These are phyloP conservation scores for Boulengeromyrus knoepffleri DNA, from an alignment of 2,113 vertebrate species.

Conservation along the genomic window DNA sequence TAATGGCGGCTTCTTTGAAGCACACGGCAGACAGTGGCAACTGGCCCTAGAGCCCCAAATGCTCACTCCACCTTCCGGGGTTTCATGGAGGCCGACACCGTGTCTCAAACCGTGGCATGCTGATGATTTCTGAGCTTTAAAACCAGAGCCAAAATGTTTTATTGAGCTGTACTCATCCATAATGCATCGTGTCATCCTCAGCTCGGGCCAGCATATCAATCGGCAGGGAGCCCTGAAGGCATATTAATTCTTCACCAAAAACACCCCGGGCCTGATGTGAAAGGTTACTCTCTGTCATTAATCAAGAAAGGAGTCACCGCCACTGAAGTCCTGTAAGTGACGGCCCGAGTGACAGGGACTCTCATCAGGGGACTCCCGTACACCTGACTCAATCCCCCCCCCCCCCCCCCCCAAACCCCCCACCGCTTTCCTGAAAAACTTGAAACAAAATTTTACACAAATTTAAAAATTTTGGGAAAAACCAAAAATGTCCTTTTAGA, in stretches of 20 bases:
- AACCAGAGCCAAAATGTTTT: conserved; percentile 57
- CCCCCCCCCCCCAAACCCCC: no score
- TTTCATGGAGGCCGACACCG: conserved; percentile 42
- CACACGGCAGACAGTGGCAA: not conserved
- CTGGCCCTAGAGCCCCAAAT: not conserved
- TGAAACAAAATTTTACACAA: not conserved
- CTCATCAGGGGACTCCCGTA: not conserved
- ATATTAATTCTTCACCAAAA: conserved; percentile 32
- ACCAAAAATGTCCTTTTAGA: no score
- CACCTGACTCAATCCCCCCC: no score
- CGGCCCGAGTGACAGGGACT: not conserved
- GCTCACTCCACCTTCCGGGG: not conserved
- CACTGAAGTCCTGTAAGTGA: conserved; percentile 13
- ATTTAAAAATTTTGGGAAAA: no score
- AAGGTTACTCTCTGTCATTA: conserved; percentile 38
- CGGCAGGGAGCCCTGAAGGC: conserved; percentile 32
- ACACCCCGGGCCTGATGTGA: conserved; percentile 25
- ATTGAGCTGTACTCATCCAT: conserved; percentile 58
- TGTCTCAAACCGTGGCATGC: conserved; percentile 56
- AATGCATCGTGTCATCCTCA: conserved; percentile 64
- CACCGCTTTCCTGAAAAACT: not conserved
- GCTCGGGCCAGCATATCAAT: conserved; percentile 57
- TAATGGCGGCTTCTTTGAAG: not conserved
- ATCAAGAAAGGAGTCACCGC: conserved; percentile 24
- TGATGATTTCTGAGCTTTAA: conserved; percentile 60